Evolutionary conservation across 2,888 invertebrate genomes (phyloP).

Genomic region (Trissonchulus sp.): DNA sequence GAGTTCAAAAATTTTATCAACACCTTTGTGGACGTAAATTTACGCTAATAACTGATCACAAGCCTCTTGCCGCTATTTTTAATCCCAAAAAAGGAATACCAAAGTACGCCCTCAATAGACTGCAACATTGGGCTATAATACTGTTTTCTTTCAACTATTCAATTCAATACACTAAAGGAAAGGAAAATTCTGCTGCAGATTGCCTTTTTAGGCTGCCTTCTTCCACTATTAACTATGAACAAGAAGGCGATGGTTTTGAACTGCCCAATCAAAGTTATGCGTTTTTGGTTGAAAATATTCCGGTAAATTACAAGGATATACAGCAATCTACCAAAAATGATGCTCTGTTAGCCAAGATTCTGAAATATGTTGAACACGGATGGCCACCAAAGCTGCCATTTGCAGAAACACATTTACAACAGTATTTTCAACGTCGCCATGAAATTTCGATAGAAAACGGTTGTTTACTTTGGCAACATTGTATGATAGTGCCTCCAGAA

Average conservation of each 20-base stretch:
- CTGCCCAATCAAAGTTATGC: too few species aligned
- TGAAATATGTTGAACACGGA: neutral
- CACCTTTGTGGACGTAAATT: constrained; percentile 52
- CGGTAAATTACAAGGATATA: too few species aligned
- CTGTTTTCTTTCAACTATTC: constrained; percentile 46
- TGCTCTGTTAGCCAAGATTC: neutral
- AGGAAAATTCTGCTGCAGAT: constrained; percentile 43
- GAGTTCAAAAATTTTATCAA: constrained; percentile 50
- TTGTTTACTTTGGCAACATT: constrained; percentile 35
- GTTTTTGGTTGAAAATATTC: too few species aligned
- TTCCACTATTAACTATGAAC: too few species aligned
- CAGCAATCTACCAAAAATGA: too few species aligned
- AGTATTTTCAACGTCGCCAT: neutral
- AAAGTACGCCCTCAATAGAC: constrained; percentile 39
- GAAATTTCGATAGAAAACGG: neutral
- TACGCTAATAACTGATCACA: constrained; percentile 52
- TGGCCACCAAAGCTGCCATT: neutral
- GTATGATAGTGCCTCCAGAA: constrained; percentile 41
- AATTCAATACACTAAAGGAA: constrained; percentile 40
- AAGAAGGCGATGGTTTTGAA: too few species aligned
- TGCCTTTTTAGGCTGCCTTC: constrained; percentile 42
- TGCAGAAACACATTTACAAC: neutral
- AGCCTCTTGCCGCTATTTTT: constrained; percentile 47
- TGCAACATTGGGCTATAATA: constrained; percentile 43
- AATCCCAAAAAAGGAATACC: constrained; percentile 41